A percentile compares a stretch with the other conserved stretches of the same genome.
Conservation (phyloP, 2,113 vertebrate genomes). For the Grus americana region DNA sequence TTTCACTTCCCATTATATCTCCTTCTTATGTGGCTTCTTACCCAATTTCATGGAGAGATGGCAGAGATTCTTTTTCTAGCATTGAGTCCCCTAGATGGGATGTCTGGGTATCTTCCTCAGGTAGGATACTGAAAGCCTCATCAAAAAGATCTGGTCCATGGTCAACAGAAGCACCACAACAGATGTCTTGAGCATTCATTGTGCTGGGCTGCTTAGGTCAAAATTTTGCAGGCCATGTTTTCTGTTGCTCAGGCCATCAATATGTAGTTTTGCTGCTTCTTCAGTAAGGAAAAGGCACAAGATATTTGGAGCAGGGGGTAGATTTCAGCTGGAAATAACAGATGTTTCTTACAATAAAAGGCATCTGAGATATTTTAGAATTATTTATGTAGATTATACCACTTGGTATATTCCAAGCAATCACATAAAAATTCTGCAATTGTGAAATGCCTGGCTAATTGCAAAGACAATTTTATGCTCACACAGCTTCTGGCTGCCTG, state of each 20-base stretch:
- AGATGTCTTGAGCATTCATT: not conserved
- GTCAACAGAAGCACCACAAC: not conserved
- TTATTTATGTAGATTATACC: not conserved
- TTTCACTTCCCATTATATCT: not conserved
- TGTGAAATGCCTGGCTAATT: not conserved
- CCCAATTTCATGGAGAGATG: not conserved
- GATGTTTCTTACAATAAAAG: not conserved
- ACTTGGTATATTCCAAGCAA: not conserved
- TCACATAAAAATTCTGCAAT: not conserved
- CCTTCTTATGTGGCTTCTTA: not conserved
- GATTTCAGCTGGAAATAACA: not conserved
- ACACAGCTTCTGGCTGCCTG: not conserved
- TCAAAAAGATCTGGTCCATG: not conserved
- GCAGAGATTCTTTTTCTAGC: not conserved
- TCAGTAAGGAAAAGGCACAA: not conserved
- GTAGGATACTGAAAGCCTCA: not conserved
- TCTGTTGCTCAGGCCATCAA: not conserved
- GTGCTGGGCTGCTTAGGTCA: not conserved
- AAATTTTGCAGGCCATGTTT: not conserved
- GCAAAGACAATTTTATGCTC: not conserved
- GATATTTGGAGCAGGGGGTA: not conserved
- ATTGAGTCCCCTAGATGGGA: not conserved
- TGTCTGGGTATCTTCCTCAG: not conserved
- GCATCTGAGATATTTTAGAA: not conserved
- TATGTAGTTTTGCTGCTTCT: not conserved